Percentiles rank a stretch among this genome's conserved stretches.
phyloP scores from a whole-genome alignment of 2,113 vertebrate genomes.

The Columba janthina region DNA sequence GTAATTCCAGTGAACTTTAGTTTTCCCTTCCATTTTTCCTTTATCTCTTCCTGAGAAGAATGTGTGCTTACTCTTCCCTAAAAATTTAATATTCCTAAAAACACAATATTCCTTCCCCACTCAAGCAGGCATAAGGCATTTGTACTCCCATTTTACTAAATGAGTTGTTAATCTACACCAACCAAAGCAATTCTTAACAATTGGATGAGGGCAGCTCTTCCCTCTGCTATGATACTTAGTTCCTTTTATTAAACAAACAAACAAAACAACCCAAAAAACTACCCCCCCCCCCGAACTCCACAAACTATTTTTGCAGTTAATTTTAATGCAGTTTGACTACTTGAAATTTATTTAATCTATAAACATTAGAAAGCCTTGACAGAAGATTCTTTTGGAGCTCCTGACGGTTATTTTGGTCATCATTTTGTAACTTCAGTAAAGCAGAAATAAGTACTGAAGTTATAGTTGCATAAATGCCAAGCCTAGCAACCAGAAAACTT shows the following conservation, averaged over 20 bases:
- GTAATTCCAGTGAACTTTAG: not conserved
- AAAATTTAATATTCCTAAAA: not conserved
- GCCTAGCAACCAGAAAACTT: not conserved
- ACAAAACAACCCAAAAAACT: too few species aligned
- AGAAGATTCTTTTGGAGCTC: not conserved
- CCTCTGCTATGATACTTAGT: not conserved
- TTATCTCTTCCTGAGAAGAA: not conserved
- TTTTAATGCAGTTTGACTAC: not conserved
- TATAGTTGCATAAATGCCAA: not conserved
- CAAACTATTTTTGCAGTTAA: not conserved
- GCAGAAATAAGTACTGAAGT: not conserved
- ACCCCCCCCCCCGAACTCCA: too few species aligned
- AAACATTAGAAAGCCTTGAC: not conserved
- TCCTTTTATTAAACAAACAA: not conserved
- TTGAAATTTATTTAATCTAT: not conserved
- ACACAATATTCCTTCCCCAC: not conserved
- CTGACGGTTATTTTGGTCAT: not conserved
- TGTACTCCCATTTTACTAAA: not conserved
- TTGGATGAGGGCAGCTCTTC: not conserved
- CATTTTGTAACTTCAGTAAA: not conserved
- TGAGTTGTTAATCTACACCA: not conserved
- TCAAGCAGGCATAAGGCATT: not conserved
- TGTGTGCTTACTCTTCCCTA: not conserved
- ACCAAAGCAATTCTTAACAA: not conserved
- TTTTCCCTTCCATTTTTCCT: not conserved